Evolutionary conservation across 2,888 invertebrate genomes (phyloP), one percentile per base, ranked within the genome.

Genomic region (Amaurobius ferox): DNA sequence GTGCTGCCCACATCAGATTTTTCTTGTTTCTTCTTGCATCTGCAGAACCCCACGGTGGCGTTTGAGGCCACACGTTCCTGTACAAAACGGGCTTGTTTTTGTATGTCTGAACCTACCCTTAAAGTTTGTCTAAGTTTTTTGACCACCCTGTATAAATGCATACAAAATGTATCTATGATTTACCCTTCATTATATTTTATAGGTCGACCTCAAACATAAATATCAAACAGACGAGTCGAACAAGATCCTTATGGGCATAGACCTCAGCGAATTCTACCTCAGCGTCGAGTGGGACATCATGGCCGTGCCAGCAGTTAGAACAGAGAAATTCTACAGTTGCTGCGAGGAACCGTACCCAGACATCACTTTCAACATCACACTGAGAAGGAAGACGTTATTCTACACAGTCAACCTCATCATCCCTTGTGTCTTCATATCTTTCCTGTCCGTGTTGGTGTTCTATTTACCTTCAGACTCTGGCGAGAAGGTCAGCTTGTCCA

Each of bases 401-500:
- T 99, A 99, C 93, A 97, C 97, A 0, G 97, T 97, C 23, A 97
- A 97, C 91, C 93, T 99, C 88, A 98, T 98, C 90, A 97, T 98
- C 90, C 98, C 98, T 0, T 98, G 98, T 91, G 98, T 98, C 48
- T 97, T 97, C 30, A 95, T 98, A 88, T 98, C 98, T 7, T 98
- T 98, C 92, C 93, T 98, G 77, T 98, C 98, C 0, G 93, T 98
- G 40, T 93, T 99, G 72, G 99, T 99, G 68, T 99, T 99, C 92
- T 98, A 98, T 91, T 93, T 99, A 88, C 98, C 98, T 0, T 98
- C 98, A 32, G 99, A 99, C 92, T 98, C 98, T 5, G 98, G 98
- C 55, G 98, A 99, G 93, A 99, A 99, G 94, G 98, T 99, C 90
- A 97, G 98, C 91, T 94, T 99, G 91, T 98, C 98, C 93, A 98